phyloP scores from a whole-genome alignment of 2,113 vertebrate genomes.

The Neoarius graeffei region DNA sequence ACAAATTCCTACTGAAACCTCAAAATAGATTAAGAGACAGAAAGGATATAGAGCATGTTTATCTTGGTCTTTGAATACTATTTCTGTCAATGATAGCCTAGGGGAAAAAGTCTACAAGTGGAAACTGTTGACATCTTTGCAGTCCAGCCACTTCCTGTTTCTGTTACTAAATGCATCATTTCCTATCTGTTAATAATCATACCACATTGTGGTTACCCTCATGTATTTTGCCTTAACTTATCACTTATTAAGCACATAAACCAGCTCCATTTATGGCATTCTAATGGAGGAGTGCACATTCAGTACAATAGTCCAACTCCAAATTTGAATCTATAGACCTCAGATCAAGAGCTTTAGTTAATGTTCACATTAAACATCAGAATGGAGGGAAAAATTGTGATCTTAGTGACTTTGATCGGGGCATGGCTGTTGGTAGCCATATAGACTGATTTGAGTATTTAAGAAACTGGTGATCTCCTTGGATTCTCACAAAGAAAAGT shows the following conservation, averaged over 20 bases:
- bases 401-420: neutral
- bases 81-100: neutral
- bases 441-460: neutral
- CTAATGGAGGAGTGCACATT: neutral
- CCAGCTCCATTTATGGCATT: neutral
- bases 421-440: neutral
- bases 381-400: neutral
- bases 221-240: neutral
- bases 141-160: conserved; percentile 35
- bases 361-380: neutral
- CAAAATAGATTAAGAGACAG: neutral
- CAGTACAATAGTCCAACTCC: neutral
- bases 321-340: neutral
- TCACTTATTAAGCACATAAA: neutral
- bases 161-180: neutral
- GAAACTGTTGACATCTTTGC: conserved; percentile 26
- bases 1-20: neutral
- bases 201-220: conserved; percentile 24
- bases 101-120: neutral
- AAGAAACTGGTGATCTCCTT: neutral
- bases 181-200: conserved; percentile 13
- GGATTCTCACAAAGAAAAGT: neutral
- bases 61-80: conserved; percentile 4
- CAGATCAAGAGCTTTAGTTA: neutral
- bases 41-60: neutral